Base-by-base conservation (phyloP, 2,888 invertebrate species). In the Cheiracanthium punctorium region DNA sequence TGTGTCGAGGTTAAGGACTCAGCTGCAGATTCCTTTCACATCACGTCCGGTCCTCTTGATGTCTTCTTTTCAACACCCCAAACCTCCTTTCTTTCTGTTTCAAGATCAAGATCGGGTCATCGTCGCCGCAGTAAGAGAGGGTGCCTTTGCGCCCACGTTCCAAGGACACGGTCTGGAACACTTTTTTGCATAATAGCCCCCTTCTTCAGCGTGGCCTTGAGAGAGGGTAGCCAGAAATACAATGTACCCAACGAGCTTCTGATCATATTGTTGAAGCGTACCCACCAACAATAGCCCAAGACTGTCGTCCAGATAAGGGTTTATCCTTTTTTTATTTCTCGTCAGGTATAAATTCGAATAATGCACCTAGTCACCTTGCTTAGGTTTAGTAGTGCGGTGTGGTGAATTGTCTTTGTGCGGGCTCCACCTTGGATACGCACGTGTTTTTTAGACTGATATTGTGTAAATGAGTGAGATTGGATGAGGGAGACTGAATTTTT, bases 81-180 rank as follows among this genome's bases (percentile, higher is more conserved):
- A 48, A 58, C 58, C 24, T 58, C 58, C 24, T 58, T 58, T 58
- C 7, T 17, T 58, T 58, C 24, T 58, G 10, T 37, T 24, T 12
- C 17, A 12, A 24, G 20, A 58, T 24, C 58, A 58, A 58, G 58
- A 58, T 58, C 58, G 12, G 58, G 58, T 58, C 58, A 58, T 58
- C 58, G 58, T 5, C 48, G n/a, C n/a, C n/a, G n/a, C n/a, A n/a
- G n/a, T 37, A 48, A 17, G 7, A n/a, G 24, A 58, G 58, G 58
- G 58, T 72, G 33, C 71, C 33, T 69, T n/a, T 73, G 82, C 77
- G 77, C 77, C 82, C 82, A 43, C 80, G 30, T 41, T 33, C 76
- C 75, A 84, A 84, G 82, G 82, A 67, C 77, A 73, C 30, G 65
- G 48, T 72, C 72, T 77, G 82, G 82, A 84, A 84, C 82, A 37